phyloP scores from a whole-genome alignment of 2,888 invertebrate species.

The Podabrus alpinus region DNA sequence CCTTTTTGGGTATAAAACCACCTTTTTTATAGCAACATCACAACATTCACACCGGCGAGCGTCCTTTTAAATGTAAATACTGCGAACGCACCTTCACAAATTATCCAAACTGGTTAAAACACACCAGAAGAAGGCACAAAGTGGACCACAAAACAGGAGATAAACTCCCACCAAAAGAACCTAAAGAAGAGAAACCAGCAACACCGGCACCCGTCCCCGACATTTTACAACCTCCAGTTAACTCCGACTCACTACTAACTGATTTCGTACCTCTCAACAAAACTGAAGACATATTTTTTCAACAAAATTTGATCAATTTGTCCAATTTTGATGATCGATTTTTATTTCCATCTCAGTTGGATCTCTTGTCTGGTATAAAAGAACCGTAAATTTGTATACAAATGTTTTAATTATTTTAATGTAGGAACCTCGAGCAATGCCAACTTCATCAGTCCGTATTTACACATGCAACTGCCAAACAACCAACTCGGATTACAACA shows the following conservation, averaged over 20 bases:
- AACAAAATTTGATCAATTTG: constrained; percentile 47
- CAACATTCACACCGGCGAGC: constrained; percentile 62
- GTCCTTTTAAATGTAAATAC: constrained; percentile 61
- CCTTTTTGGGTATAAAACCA: background rate
- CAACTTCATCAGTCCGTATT: constrained; percentile 44
- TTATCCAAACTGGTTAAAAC: constrained; percentile 64
- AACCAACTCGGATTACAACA: constrained; percentile 35
- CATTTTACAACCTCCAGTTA: constrained; percentile 11
- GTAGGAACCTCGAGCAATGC: constrained; percentile 39
- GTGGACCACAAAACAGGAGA: constrained; percentile 52
- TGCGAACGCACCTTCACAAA: constrained; percentile 62
- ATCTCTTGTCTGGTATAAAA: constrained; percentile 41
- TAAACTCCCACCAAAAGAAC: constrained; percentile 39
- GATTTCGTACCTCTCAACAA: constrained; percentile 44
- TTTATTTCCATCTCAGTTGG: constrained; percentile 43
- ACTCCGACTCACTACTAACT: constrained; percentile 35
- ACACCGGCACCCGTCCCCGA: constrained; percentile 6
- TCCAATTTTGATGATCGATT: constrained; percentile 45
- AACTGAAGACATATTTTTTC: constrained; percentile 47
- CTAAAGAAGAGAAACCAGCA: constrained; percentile 31
- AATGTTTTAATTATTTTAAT: background rate
- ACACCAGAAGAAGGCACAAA: constrained; percentile 61
- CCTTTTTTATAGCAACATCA: constrained; percentile 57
- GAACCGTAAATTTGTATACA: background rate
- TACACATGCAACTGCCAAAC: constrained; percentile 43